These are phyloP conservation scores for Deroplatys truncata DNA, from an alignment of 2,888 invertebrate genomes.

Conservation along the genomic window DNA sequence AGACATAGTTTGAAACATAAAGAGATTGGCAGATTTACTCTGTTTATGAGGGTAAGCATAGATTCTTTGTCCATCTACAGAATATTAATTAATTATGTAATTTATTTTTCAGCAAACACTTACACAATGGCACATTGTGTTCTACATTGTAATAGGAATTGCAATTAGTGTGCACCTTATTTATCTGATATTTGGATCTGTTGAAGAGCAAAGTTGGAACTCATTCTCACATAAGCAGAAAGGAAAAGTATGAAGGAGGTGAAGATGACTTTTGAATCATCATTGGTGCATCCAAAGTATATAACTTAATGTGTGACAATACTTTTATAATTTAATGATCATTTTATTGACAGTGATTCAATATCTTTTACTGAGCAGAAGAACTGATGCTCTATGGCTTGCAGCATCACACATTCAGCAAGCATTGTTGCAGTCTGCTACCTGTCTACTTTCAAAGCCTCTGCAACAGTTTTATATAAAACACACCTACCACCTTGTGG, in stretches of 20 bases:
- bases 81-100: not conserved
- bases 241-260: not conserved
- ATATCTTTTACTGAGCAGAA: not conserved
- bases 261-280: not conserved
- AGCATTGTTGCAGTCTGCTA: too few species aligned
- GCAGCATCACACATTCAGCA: too few species aligned
- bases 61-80: too few species aligned
- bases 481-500: too few species aligned
- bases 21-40: too few species aligned
- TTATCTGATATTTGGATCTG: conserved; percentile 19
- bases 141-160: conserved; percentile 9
- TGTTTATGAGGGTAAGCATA: too few species aligned
- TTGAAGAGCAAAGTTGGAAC: conserved; percentile 24
- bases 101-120: conserved; percentile 18
- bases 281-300: not conserved
- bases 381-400: too few species aligned
- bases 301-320: not conserved
- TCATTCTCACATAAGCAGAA: not conserved
- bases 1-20: too few species aligned
- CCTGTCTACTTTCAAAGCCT: too few species aligned
- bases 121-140: conserved; percentile 17
- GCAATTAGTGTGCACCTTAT: not conserved
- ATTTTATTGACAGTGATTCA: not conserved
- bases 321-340: not conserved
- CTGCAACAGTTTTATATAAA: too few species aligned